Evolutionary conservation across 2,888 invertebrate genomes (phyloP).

Genomic region (Microdon myrmicae): DNA sequence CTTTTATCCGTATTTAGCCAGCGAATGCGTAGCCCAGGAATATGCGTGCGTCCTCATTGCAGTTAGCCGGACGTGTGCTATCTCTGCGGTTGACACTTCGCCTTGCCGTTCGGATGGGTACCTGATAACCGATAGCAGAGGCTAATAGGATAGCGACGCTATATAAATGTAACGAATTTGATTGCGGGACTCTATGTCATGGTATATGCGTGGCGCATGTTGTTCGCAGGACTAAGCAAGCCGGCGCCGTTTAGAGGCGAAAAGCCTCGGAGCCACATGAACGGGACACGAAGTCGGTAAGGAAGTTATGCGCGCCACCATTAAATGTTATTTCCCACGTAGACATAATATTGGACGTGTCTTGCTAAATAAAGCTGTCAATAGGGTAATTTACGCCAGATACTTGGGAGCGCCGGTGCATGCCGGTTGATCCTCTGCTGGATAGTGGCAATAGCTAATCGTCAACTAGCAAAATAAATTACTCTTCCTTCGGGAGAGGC

Average conservation of each 20-base stretch:
- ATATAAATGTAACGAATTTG: constrained; percentile 39
- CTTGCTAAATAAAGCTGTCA: constrained; percentile 48
- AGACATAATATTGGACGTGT: constrained; percentile 40
- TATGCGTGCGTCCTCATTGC: neutral
- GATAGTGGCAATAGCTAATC: constrained; percentile 35
- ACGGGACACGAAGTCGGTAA: no score
- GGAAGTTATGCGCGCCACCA: no score
- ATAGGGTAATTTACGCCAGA: constrained; percentile 40
- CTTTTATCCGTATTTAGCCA: constrained; percentile 42
- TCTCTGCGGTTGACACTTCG: constrained; percentile 41
- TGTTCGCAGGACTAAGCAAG: no score
- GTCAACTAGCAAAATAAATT: constrained; percentile 42
- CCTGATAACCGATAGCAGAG: no score
- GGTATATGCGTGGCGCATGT: constrained; percentile 35
- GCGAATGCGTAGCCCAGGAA: constrained; percentile 26
- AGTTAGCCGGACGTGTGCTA: constrained; percentile 36
- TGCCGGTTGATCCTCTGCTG: constrained; percentile 25
- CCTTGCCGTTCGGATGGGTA: no score
- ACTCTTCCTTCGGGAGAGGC: no score
- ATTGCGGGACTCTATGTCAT: constrained; percentile 43
- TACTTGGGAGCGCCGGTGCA: constrained; percentile 33
- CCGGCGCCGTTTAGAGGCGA: no score
- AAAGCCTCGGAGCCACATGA: no score
- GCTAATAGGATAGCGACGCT: no score
- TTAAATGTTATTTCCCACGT: constrained; percentile 26